phyloP scores from a whole-genome alignment of 1,140 invertebrate genomes.

The Sycophaga agraensis region DNA sequence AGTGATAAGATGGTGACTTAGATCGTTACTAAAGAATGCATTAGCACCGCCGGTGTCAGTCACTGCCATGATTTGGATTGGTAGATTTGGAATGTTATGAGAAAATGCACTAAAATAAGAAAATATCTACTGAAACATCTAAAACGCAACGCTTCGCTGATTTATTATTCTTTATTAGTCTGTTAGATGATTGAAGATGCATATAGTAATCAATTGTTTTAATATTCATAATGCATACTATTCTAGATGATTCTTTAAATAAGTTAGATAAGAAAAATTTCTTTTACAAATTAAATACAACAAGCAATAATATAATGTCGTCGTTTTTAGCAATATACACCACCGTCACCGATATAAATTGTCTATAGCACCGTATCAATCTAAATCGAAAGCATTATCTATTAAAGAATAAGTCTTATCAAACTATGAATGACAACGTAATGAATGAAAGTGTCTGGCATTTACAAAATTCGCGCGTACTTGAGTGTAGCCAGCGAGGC shows the following conservation, averaged over 20 bases:
- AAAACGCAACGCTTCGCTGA: slow-evolving; percentile 1
- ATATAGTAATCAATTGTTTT: too few relatives aligned
- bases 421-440: not conserved
- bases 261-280: too few relatives aligned
- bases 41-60: slow-evolving; percentile 82
- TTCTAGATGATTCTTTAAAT: too few relatives aligned
- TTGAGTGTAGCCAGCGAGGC: slow-evolving; percentile 91
- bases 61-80: slow-evolving; percentile 92
- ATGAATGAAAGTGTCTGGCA: slow-evolving; percentile 17
- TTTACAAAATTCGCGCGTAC: slow-evolving; percentile 59
- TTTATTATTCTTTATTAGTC: slow-evolving; percentile 20
- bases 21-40: slow-evolving; percentile 88
- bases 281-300: too few relatives aligned
- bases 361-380: too few relatives aligned
- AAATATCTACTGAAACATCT: not conserved
- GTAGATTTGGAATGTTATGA: slow-evolving; percentile 90
- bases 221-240: too few relatives aligned
- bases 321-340: too few relatives aligned
- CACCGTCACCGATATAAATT: slow-evolving; percentile 12
- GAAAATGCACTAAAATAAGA: slow-evolving; percentile 79
- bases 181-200: too few relatives aligned
- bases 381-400: not conserved
- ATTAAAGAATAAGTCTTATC: slow-evolving; percentile 16
- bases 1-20: slow-evolving; percentile 86
- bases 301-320: too few relatives aligned